These are phyloP conservation scores for Lycophotia porphyrea DNA, from an alignment of 2,888 invertebrate genomes.

Conservation along the genomic window DNA sequence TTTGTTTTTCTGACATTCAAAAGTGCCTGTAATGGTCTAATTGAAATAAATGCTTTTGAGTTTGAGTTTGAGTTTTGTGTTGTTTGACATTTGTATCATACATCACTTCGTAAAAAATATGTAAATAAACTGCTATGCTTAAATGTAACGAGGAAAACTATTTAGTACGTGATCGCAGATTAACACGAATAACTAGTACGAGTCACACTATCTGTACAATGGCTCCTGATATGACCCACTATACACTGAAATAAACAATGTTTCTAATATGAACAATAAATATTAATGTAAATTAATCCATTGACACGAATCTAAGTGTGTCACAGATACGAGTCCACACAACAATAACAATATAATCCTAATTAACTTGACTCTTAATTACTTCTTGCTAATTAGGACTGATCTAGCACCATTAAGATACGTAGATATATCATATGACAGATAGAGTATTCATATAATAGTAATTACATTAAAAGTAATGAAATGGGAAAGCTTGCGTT, in stretches of 20 bases:
- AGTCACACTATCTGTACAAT: background rate
- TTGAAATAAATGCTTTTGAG: too few species aligned
- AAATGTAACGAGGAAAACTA: background rate
- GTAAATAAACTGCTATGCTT: background rate
- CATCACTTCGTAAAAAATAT: background rate
- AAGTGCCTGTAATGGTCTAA: too few species aligned
- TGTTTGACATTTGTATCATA: background rate
- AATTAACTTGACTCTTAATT: background rate
- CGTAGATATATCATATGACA: background rate
- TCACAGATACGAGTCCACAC: conserved; percentile 17
- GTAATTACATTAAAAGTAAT: background rate
- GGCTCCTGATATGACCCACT: background rate
- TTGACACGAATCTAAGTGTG: conserved; percentile 7
- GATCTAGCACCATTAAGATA: background rate
- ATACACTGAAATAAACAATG: background rate
- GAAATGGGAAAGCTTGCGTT: background rate
- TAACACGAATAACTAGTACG: background rate
- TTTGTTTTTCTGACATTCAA: too few species aligned
- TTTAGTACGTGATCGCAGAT: background rate
- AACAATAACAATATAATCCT: background rate
- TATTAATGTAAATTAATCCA: background rate
- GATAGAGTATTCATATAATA: background rate
- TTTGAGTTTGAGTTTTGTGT: too few species aligned
- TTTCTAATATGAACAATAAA: background rate
- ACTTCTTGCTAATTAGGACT: background rate